A percentile compares a stretch with the other conserved stretches of the same genome.
phyloP scores from a whole-genome alignment of 2,888 invertebrate genomes.

The Caradrina clavipalpis region DNA sequence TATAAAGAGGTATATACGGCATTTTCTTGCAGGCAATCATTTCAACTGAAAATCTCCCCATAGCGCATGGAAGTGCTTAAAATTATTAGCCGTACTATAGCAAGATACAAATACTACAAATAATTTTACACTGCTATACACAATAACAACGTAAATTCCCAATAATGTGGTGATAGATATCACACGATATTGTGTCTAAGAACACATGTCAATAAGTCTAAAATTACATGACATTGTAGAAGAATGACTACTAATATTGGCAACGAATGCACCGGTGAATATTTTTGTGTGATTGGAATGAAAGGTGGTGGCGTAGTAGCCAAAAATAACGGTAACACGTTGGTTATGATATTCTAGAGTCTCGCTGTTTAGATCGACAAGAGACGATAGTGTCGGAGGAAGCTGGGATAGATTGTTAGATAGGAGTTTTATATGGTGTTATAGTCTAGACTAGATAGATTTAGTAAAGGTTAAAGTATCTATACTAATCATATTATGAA shows the following conservation, averaged over 20 bases:
- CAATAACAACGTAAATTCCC: no score
- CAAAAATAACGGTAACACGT: slow-evolving; percentile 41
- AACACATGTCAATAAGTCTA: slow-evolving; percentile 1
- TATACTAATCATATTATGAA: no score
- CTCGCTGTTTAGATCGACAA: slow-evolving; percentile 10
- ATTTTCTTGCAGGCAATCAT: no score
- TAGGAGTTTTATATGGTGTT: neutral
- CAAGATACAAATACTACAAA: no score
- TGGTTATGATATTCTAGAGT: slow-evolving; percentile 50
- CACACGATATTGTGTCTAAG: slow-evolving; percentile 12
- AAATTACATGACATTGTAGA: slow-evolving; percentile 49
- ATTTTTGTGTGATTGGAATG: slow-evolving; percentile 51
- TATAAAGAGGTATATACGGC: no score
- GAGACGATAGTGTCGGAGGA: slow-evolving; percentile 24
- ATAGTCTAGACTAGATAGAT: neutral
- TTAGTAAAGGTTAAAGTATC: no score
- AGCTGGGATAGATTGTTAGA: slow-evolving; percentile 7
- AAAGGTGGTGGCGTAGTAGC: slow-evolving; percentile 38
- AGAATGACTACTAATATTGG: slow-evolving; percentile 46
- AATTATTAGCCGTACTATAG: no score
- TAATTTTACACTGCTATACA: no score
- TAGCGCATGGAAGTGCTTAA: no score
- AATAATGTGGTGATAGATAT: no score
- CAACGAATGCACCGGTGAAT: slow-evolving; percentile 45
- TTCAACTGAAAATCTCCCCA: no score